Evolutionary conservation across 2,888 invertebrate species (phyloP), one percentile per base, ranked within the genome.

Genomic region (Cheilosia variabilis): DNA sequence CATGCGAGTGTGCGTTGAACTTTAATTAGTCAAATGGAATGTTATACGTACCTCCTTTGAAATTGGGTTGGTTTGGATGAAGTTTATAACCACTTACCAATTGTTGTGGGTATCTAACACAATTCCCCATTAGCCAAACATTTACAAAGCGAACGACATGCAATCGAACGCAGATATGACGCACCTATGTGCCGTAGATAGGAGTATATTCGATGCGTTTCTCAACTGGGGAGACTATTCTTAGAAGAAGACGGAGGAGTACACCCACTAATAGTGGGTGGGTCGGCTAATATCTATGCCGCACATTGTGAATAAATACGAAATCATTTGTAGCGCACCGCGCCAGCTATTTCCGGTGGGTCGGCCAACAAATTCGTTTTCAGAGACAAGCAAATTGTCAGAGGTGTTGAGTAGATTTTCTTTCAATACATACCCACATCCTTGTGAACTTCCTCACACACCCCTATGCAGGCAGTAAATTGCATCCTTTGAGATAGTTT

Each of bases 301-400:
- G 17, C 43, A 53, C 22, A 53, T 37, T 66, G 19, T 31, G 31
- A 57, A 55, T 17, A 47, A 60, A 58, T 57, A 19, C 4, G 13
- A 34, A 69, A 47, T 10, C 65, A 45, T 75, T 57, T 22, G 27
- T 47, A 75, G 27, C 57, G 31, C 75, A 58, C 10, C 66, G 45
- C 63, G 31, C 19, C 27, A 55, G 63, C 41, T 82, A 78, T 83
- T 78, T 83, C 83, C 83, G 79, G 68, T 73, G 50, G 34, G 41
- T 9, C 19, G 15, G 24, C 45, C 24, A 47, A 75, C 43, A 43
- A 72, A 71, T 77, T 41, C 55, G 37, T 47, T 60, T 52, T 62
- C 43, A 62, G 53, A 77, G 45, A 50, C 50, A 50, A 62, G n/a
- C 37, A 34, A 22, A 31, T 43, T 37, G 19, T 53, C 37, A 63